Base-by-base conservation (phyloP, 2,888 invertebrate genomes). In the Hydropsyche betteni region DNA sequence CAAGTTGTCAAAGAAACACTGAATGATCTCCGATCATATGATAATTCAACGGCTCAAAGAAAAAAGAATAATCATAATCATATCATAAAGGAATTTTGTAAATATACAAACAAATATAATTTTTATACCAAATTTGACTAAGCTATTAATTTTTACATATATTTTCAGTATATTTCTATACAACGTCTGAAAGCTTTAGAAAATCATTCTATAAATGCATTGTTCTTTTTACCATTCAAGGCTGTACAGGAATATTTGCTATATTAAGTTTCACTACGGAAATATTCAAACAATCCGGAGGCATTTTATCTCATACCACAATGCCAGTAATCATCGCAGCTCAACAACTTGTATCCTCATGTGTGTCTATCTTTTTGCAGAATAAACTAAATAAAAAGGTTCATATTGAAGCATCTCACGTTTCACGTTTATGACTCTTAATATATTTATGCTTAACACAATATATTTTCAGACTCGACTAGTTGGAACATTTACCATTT, bases 201-300 rank as follows among this genome's bases (percentile, higher is more conserved):
- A 24, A 24, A 24, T 58, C 16, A 8, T 76, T 83, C 24, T 75
- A 80, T 24, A 80, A 83, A n/a, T 81, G 81, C n/a, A 74, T 82
- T 10, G 79, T 80, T 5, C 80, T 83, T 68, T 80, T 82, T 14
- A 74, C 81, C 24, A 81, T 82, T 52, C 84, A 84, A 74, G 83
- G 84, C 73, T 81, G 82, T 16, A 82, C 82, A 74, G 85, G 84
- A 5, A 81, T 83, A 34, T 81, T 82, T 64, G 82, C 83, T 10
- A 81, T 84, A 38, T 79, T 83, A 24, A 82, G 82, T 33, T 84
- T 83, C 80, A 80, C 83, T 4, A 82, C 82, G 4, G 80, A 80
- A 6, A 84, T 85, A 36, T 79, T 77, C 50, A 53, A 55, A 12
- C 76, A 74, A 36, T 76, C 77, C 36, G 77, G 75, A 5, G 76